phyloP scores from a whole-genome alignment of 1,140 invertebrate species.

The Sycobia sp. region DNA sequence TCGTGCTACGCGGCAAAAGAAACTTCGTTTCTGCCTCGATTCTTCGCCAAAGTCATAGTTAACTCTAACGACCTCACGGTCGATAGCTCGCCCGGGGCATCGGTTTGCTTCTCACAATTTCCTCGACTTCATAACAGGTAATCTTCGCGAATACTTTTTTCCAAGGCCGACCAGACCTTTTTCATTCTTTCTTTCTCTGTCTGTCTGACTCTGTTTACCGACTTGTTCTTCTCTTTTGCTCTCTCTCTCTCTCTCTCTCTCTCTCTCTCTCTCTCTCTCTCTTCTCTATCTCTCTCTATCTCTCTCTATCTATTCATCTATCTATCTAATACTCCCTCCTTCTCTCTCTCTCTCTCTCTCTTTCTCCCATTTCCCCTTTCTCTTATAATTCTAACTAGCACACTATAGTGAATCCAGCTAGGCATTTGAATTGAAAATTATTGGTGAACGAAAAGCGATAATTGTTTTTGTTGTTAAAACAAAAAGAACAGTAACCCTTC shows the following conservation, averaged over 20 bases:
- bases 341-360: too few relatives aligned
- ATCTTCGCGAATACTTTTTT: slow-evolving; percentile 25
- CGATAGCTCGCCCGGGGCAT: slow-evolving; percentile 27
- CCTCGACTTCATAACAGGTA: slow-evolving; percentile 26
- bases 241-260: not conserved
- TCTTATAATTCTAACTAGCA: too few relatives aligned
- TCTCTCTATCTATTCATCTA: too few relatives aligned
- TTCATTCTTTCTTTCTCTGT: too few relatives aligned
- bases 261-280: not conserved
- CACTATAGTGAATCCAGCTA: too few relatives aligned
- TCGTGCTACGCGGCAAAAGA: not conserved
- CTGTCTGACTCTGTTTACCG: too few relatives aligned
- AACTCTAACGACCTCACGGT: slow-evolving; percentile 26
- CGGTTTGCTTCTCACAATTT: slow-evolving; percentile 27
- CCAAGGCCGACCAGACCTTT: not conserved
- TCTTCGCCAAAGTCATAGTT: slow-evolving; percentile 26
- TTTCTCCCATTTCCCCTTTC: too few relatives aligned
- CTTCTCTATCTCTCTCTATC: not conserved
- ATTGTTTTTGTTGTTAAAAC: too few relatives aligned
- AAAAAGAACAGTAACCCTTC: too few relatives aligned
- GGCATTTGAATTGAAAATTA: too few relatives aligned
- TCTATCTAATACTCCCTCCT: too few relatives aligned
- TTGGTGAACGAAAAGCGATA: too few relatives aligned
- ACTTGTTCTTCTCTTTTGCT: not conserved
- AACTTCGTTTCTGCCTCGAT: slow-evolving; percentile 27